Base-by-base conservation (phyloP, 2,888 invertebrate genomes). In the Thymelicus acteon region DNA sequence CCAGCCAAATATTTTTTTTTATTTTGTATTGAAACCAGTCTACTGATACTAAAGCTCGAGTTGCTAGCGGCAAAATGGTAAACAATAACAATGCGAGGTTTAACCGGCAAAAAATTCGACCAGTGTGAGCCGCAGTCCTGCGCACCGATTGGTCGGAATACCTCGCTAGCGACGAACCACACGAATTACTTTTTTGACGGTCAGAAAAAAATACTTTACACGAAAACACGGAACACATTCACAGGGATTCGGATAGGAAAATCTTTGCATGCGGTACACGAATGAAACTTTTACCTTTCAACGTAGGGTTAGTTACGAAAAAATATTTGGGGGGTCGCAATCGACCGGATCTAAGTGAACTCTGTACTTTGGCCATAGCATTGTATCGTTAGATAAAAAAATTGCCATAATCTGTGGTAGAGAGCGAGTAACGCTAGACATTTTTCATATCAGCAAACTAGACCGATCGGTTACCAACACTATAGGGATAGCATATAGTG, bases 1-100 rank as follows among this genome's bases (percentile, higher is more conserved):
- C 88, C 91, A 88, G 88, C 89, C 91, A 89, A 89, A 90, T 89
- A 89, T 91, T 89, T 84, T 89, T 84, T 84, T 52, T 54, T 52
- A 19, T 54, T 40, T 57, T 49, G 62, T 71, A 79, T 79, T 79
- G n/a, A 58, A 72, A 76, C 72, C 73, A 74, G 71, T 77, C 78
- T 77, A 77, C 74, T 40, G 64, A 76, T 72, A 76, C 73, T 58
- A 75, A 75, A 77, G 75, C 77, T 85, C 85, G 79, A 87, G 85
- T 87, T 89, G 87, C 90, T 87, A 90, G 90, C 90, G 85, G 83
- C 79, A 74, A 85, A 85, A 84, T 81, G 82, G 79, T 82, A 84
- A 87, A 85, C 81, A 84, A 86, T 86, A 84, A 85, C 81, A 84
- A 86, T 86, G 84, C 86, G 86, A 82, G 82, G 79, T 81, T 77